phyloP scores from a whole-genome alignment of 2,113 vertebrate genomes.

The Protobothrops flavoviridis region DNA sequence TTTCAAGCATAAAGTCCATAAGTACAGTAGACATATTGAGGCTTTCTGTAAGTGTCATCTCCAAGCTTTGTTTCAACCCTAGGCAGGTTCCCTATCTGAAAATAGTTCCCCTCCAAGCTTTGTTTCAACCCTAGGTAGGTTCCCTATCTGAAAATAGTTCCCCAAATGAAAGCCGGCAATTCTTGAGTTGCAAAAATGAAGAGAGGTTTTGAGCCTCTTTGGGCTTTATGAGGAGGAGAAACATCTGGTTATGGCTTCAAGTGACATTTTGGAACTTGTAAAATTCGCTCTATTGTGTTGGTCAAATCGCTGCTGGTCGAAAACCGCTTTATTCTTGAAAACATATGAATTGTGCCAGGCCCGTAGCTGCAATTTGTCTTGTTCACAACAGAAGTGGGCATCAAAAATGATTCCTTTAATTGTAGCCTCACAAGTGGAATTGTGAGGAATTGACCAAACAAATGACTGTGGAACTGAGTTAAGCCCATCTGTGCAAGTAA shows the following conservation, averaged over 20 bases:
- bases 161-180: not conserved
- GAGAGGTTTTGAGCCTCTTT: not conserved
- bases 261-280: not conserved
- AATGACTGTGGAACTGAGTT: constrained; percentile 24
- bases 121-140: not conserved
- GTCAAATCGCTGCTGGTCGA: not conserved
- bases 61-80: not conserved
- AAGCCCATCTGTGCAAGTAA: constrained; percentile 22
- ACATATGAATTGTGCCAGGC: not conserved
- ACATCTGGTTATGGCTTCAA: not conserved
- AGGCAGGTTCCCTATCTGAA: not conserved
- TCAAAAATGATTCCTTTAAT: not conserved
- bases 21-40: not conserved
- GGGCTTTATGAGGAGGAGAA: not conserved
- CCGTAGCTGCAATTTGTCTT: not conserved
- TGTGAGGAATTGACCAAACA: constrained; percentile 12
- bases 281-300: not conserved
- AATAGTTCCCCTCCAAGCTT: not conserved
- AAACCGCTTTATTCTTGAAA: not conserved
- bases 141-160: not conserved
- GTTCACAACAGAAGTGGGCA: not conserved
- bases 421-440: not conserved
- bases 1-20: not conserved
- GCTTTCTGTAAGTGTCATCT: not conserved
- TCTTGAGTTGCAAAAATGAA: not conserved